Base-by-base conservation (phyloP, 2,797 vertebrate genomes). In the Otolemur crassicaudatus region DNA sequence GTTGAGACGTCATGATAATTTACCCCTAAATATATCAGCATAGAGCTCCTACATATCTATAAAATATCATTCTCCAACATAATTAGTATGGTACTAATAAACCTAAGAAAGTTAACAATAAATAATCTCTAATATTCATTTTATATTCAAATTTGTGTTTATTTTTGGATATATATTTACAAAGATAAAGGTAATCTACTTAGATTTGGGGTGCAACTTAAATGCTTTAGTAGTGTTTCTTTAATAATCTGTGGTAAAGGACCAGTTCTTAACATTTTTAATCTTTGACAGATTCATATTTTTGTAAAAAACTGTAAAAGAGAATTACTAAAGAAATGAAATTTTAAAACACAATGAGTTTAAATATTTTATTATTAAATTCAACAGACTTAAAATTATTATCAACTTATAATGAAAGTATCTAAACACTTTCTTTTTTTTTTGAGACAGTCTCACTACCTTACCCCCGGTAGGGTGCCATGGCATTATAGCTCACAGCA, bases 101-200 rank as follows among this genome's bases (percentile, higher is more conserved):
- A 61, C 43, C 49, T 96, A 60, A 76, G 40, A 82, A 90, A 96
- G 92, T 61, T 85, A 84, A 40, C 37, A 73, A n/a, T 49, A 90
- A 84, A 80, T 85, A 92, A 34, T 2, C 22, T 95, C 8, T 70
- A 73, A 25, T 88, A 81, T 37, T 29, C 19, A 86, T 3, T 79
- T n/a, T n/a, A 27, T 86, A 70, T 56, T 95, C 49, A 83, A 29
- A 86, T 83, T 93, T 79, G 29, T 85, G 31, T 94, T 72, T 14
- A 43, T 75, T 96, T 93, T 90, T 65, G 29, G 75, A 49, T 86
- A 23, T 84, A 49, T 73, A 40, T 92, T 94, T 91, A 72, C 46
- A 91, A 80, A 92, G 63, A 70, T 89, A 67, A 31, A 72, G 22
- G 77, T 65, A 72, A 82, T 85, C 65, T 49, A 22, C 16, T 67